phyloP scores from a whole-genome alignment of 2,113 vertebrate genomes.

The Oxyura jamaicensis region DNA sequence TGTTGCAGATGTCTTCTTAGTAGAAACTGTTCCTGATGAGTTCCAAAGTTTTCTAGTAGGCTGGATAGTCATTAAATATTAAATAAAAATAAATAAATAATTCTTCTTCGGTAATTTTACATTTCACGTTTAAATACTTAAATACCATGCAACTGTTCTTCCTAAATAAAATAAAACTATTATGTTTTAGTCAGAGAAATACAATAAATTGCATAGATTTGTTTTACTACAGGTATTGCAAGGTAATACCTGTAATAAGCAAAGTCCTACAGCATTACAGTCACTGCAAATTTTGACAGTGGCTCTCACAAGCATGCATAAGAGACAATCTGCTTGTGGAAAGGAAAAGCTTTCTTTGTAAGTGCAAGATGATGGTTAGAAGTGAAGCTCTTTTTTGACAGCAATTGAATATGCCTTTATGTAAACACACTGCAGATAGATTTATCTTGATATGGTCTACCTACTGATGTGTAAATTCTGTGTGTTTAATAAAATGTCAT shows the following conservation, averaged over 20 bases:
- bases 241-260: not conserved
- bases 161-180: not conserved
- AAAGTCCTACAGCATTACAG: not conserved
- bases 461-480: not conserved
- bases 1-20: not conserved
- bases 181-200: not conserved
- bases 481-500: not conserved
- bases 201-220: not conserved
- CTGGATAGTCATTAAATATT: not conserved
- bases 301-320: not conserved
- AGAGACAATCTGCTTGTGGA: not conserved
- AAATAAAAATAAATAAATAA: not conserved
- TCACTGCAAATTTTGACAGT: not conserved
- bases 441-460: not conserved
- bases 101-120: not conserved
- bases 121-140: not conserved
- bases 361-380: not conserved
- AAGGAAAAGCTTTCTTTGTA: not conserved
- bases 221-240: not conserved
- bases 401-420: not conserved
- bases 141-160: not conserved
- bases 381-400: not conserved
- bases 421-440: not conserved
- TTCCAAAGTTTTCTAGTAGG: not conserved
- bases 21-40: not conserved